Conservation (phyloP, 2,113 vertebrate species). For the Pygoscelis adeliae region DNA sequence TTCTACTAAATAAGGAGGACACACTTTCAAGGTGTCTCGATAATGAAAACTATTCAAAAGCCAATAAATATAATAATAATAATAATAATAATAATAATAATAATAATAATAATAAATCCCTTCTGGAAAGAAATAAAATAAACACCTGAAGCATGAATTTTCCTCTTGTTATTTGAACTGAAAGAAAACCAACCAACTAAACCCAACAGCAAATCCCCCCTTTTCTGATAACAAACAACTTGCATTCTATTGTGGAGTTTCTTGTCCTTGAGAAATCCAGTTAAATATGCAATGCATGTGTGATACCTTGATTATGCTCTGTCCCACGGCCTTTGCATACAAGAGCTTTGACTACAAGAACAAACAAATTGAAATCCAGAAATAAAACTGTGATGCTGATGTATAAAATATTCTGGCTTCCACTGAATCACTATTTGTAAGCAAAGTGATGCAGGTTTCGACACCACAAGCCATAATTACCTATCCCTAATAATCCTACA, state of each 20-base stretch:
- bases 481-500: not conserved
- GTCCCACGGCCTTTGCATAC: accelerated
- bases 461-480: not conserved
- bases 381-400: not conserved
- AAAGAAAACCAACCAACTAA: not conserved
- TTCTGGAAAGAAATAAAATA: not conserved
- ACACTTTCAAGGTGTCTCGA: not conserved
- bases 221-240: not conserved
- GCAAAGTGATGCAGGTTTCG: not conserved
- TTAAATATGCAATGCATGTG: not conserved
- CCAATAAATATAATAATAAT: not conserved
- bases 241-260: not conserved
- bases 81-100: too few relatives aligned
- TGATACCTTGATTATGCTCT: not conserved
- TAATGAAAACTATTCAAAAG: not conserved
- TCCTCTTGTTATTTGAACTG: not conserved
- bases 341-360: not conserved
- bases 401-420: not conserved
- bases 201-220: not conserved
- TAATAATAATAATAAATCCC: too few relatives aligned
- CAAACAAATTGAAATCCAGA: not conserved
- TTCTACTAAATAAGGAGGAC: not conserved
- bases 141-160: not conserved
- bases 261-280: not conserved
- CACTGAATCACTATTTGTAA: not conserved